Conservation (phyloP, 1,140 invertebrate genomes). For the Euwallacea fornicatus region DNA sequence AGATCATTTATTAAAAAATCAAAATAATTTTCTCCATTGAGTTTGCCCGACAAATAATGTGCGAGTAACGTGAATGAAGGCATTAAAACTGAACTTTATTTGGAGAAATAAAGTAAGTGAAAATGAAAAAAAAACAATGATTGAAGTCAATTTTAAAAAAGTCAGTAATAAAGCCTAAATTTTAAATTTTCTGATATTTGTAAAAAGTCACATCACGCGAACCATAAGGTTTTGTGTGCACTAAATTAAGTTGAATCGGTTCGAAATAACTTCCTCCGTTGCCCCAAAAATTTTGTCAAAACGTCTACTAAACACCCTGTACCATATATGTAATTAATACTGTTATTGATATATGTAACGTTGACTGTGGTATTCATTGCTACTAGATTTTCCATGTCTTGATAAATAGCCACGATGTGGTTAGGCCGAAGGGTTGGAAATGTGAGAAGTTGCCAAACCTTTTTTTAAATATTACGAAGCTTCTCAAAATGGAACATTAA, state of each 20-base stretch:
- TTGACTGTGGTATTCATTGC: too few species aligned
- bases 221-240: neutral
- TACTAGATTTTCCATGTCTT: too few species aligned
- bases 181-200: neutral
- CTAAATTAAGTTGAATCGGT: neutral
- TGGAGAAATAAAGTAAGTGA: neutral
- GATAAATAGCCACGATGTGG: too few species aligned
- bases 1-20: too few species aligned
- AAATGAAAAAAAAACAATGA: conserved; percentile 4
- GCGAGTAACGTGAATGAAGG: too few species aligned
- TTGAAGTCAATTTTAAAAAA: too few species aligned
- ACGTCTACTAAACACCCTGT: neutral
- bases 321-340: neutral
- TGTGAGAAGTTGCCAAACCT: too few species aligned
- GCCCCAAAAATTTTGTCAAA: neutral
- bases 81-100: neutral
- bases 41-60: neutral
- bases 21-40: too few species aligned
- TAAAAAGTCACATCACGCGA: neutral
- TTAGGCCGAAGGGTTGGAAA: too few species aligned
- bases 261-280: neutral
- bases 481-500: too few species aligned
- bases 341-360: too few species aligned
- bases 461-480: too few species aligned
- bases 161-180: neutral